phyloP scores from a whole-genome alignment of 2,113 vertebrate species.

The Rissa tridactyla region DNA sequence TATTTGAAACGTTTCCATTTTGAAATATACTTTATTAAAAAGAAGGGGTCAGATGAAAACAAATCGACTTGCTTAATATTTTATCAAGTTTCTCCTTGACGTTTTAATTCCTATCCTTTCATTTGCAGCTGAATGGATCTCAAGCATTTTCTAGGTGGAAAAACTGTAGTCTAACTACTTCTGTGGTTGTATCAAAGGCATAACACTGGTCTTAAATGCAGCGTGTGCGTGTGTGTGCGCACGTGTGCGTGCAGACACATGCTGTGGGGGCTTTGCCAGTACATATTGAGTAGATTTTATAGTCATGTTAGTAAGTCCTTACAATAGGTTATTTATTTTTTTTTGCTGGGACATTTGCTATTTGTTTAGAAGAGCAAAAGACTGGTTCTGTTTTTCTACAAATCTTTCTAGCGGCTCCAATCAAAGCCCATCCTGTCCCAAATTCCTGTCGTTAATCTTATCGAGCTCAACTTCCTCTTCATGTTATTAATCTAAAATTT shows the following conservation, averaged over 20 bases:
- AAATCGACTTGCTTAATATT: not conserved
- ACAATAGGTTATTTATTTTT: not conserved
- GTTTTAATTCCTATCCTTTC: not conserved
- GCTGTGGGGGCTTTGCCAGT: not conserved
- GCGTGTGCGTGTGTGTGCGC: fast-evolving
- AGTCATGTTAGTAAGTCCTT: not conserved
- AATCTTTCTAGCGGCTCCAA: not conserved
- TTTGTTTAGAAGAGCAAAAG: not conserved
- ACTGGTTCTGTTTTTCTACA: not conserved
- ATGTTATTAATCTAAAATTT: not conserved
- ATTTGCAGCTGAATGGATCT: not conserved
- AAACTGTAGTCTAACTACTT: not conserved
- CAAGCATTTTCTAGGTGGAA: not conserved
- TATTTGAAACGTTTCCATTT: not conserved
- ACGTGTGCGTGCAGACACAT: fast-evolving
- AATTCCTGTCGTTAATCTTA: not conserved
- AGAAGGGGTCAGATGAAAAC: not conserved
- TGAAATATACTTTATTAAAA: not conserved
- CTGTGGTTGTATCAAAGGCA: not conserved
- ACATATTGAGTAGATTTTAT: not conserved
- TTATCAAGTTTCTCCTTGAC: not conserved
- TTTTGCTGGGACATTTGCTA: not conserved
- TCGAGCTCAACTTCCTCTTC: not conserved
- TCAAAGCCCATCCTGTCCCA: not conserved
- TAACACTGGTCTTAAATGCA: not conserved